Conservation (phyloP, 2,888 invertebrate species). For the Oligia fasciuncula region DNA sequence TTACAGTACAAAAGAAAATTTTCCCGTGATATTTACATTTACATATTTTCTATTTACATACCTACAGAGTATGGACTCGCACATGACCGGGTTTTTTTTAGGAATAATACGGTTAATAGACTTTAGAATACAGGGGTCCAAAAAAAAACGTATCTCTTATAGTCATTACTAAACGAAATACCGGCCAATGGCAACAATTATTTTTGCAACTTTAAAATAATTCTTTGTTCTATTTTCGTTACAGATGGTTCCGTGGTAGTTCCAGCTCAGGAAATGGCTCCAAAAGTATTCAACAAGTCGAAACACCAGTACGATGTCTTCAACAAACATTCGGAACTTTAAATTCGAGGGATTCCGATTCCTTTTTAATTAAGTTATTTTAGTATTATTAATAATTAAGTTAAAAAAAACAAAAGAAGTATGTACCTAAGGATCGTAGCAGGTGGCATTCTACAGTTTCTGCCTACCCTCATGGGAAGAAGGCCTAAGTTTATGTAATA, state of each 20-base stretch:
- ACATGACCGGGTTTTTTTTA: too few species aligned
- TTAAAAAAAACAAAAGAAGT: neutral
- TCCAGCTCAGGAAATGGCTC: conserved; percentile 31
- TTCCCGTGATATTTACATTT: too few species aligned
- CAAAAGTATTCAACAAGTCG: conserved; percentile 7
- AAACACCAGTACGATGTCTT: conserved; percentile 11
- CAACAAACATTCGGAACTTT: conserved; percentile 13
- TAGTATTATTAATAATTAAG: neutral
- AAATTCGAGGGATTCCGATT: neutral
- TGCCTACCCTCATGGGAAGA: neutral
- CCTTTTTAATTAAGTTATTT: neutral
- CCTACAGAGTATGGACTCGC: too few species aligned
- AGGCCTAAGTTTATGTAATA: neutral
- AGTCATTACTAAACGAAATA: neutral
- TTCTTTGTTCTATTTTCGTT: neutral
- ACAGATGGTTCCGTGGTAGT: conserved; percentile 20
- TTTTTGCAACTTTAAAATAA: neutral
- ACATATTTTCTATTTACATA: too few species aligned
- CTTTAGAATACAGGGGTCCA: too few species aligned
- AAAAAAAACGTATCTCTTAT: too few species aligned
- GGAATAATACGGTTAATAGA: too few species aligned
- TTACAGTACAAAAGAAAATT: too few species aligned
- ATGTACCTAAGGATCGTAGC: neutral
- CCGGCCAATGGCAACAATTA: neutral
- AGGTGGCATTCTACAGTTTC: neutral